These are phyloP conservation scores for Enteromius trimaculatus DNA, from an alignment of 2,797 vertebrate species.

Conservation along the genomic window DNA sequence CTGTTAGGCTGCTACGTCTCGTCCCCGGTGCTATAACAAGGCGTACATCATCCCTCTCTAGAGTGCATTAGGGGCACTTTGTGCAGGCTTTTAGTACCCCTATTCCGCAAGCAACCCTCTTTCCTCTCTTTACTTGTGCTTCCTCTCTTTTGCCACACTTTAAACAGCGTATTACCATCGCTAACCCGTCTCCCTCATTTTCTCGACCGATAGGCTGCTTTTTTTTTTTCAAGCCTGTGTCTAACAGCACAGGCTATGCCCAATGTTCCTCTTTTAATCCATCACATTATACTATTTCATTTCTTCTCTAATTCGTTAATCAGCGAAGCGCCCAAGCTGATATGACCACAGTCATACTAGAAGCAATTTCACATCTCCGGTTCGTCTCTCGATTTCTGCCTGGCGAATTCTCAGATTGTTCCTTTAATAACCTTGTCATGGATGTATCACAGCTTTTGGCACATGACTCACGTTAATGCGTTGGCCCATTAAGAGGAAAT, in stretches of 20 bases:
- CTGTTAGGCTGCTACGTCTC: constrained; percentile 33
- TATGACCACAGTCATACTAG: constrained; percentile 60
- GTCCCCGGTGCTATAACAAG: constrained; percentile 29
- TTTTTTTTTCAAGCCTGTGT: constrained; percentile 56
- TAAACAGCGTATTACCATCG: constrained; percentile 33
- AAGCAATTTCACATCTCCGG: constrained; percentile 58
- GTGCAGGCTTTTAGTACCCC: constrained; percentile 54
- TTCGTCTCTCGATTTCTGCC: constrained; percentile 45
- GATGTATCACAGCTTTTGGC: constrained; percentile 51
- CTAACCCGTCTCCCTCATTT: constrained; percentile 57
- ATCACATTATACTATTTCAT: constrained; percentile 69
- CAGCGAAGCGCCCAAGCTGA: constrained; percentile 54
- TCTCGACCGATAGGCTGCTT: constrained; percentile 56
- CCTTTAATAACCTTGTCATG: constrained; percentile 53
- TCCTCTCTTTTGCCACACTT: constrained; percentile 41
- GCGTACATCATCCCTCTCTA: constrained; percentile 41
- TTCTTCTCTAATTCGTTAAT: constrained; percentile 72
- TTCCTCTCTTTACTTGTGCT: constrained; percentile 15
- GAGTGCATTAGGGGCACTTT: constrained; percentile 52
- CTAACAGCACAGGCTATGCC: constrained; percentile 56
- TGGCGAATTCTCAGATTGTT: constrained; percentile 41
- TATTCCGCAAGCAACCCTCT: constrained; percentile 24
- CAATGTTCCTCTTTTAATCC: constrained; percentile 68
- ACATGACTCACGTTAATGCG: constrained; percentile 46
- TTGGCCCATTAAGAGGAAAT: constrained; percentile 43